Percentiles rank a stretch among this genome's conserved stretches.
These are phyloP conservation scores for Emmelina monodactyla DNA, from an alignment of 2,888 invertebrate species.

Conservation along the genomic window DNA sequence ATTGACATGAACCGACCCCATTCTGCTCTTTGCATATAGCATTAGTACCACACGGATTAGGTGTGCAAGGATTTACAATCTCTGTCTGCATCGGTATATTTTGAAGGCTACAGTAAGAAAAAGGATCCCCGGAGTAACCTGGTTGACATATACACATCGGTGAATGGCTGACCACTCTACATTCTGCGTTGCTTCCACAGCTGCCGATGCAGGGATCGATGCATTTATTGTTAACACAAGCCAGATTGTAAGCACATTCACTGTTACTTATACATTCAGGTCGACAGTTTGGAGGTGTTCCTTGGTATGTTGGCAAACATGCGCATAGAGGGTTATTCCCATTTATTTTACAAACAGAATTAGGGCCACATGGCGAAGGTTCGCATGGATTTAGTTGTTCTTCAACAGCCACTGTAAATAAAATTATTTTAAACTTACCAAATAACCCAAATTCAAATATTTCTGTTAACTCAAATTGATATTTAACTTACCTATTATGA, in stretches of 20 bases:
- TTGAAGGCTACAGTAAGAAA: constrained; percentile 66
- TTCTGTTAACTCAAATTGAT: no score
- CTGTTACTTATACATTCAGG: constrained; percentile 83
- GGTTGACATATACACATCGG: constrained; percentile 74
- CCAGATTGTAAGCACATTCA: constrained; percentile 74
- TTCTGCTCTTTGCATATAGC: constrained; percentile 68
- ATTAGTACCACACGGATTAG: constrained; percentile 71
- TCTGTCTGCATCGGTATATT: constrained; percentile 38
- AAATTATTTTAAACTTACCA: constrained; percentile 2
- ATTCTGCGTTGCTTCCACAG: constrained; percentile 78
- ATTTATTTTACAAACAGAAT: constrained; percentile 73
- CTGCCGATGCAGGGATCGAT: constrained; percentile 76
- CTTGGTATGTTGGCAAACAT: constrained; percentile 72
- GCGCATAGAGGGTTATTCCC: constrained; percentile 78
- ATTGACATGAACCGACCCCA: constrained; percentile 73
- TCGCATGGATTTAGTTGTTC: constrained; percentile 64
- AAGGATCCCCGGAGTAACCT: constrained; percentile 81
- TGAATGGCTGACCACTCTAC: constrained; percentile 78
- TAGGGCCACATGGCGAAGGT: constrained; percentile 82
- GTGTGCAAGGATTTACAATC: constrained; percentile 68
- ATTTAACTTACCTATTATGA: constrained; percentile 42
- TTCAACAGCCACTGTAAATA: constrained; percentile 24
- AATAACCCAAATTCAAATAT: no score
- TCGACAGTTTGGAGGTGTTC: constrained; percentile 77
- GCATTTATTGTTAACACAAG: constrained; percentile 80